Base-by-base conservation (phyloP, 2,113 vertebrate species). In the Merops nubicus region DNA sequence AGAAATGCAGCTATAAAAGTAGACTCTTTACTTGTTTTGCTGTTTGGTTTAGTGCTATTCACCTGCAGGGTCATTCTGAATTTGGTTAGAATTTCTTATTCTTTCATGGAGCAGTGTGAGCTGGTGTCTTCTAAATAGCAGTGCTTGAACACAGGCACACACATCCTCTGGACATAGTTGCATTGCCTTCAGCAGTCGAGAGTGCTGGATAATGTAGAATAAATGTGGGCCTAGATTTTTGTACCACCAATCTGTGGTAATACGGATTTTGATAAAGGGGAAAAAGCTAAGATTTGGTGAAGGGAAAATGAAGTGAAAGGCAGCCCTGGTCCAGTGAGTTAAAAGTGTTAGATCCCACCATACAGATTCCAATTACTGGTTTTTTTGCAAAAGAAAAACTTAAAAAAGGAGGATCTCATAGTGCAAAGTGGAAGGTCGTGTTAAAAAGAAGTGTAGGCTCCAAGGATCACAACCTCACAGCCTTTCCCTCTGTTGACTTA, bases 1-100 rank as follows among this genome's bases (percentile, higher is more conserved):
- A 91, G 88, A 95, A 83, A 92, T 76, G 33, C 25, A 94, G 78
- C 73, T 87, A 34, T 63, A 67, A 94, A 91, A 89, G 34, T 43
- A 88, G 34, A 12, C 11, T 85, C 56, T 89, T 77, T 43, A 18
- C 17, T 74, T 60, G 16, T 62, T 53, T 88, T 15, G 36, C 22
- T 84, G n/a, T 5, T 77, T 94, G 47, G 5, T 50, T 87, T 70
- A 63, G 75, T 50, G 25, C 34, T 85, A 50, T 53, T 91, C 62
- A 91, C 48, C 84, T 75, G 22, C 38, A 34, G 34, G 20, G 26
- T 75, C 22, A 51, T 56, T 91, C 36, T 88, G 43, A 96, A 94
- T 85, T 89, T 38, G 68, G 51, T 54, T 51, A 36, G 43, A 86
- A 78, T 69, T 62, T 75, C 59, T 81, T 78, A 53, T 4, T 2